Evolutionary conservation across 2,888 invertebrate genomes (phyloP).

Genomic region (Folsomia manolachei): DNA sequence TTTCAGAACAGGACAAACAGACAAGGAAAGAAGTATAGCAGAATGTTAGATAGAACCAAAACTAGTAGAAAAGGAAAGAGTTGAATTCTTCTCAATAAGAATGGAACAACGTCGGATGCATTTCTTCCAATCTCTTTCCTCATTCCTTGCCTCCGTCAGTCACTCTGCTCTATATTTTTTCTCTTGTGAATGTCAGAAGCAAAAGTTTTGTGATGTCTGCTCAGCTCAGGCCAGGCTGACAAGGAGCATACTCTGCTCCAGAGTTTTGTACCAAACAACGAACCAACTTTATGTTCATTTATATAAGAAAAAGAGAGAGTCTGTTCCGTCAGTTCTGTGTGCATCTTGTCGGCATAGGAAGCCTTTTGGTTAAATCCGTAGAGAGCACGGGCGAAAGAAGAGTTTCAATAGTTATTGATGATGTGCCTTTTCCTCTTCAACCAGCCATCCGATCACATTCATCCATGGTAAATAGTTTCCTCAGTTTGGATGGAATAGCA

Average conservation of each 20-base stretch:
- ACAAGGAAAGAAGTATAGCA: neutral
- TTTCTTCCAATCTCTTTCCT: conserved; percentile 14
- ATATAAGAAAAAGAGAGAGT: conserved; percentile 14
- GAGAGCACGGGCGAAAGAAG: neutral
- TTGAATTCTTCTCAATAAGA: neutral
- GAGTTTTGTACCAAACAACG: conserved; percentile 15
- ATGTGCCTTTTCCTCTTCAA: conserved; percentile 7
- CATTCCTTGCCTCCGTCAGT: conserved; percentile 2
- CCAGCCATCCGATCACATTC: neutral
- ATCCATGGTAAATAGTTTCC: too few relatives aligned
- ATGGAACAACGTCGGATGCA: conserved; percentile 10
- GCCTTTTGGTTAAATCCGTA: neutral
- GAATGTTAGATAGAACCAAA: neutral
- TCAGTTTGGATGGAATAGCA: too few relatives aligned
- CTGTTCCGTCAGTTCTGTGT: conserved; percentile 14
- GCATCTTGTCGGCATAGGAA: neutral
- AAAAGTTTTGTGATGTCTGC: conserved; percentile 16
- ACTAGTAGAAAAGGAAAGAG: neutral
- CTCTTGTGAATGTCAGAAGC: conserved; percentile 13
- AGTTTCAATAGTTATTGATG: conserved; percentile 9
- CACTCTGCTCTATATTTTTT: conserved; percentile 16
- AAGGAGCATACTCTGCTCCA: conserved; percentile 10
- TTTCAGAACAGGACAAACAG: too few relatives aligned
- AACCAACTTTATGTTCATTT: conserved; percentile 17
- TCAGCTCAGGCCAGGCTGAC: too few relatives aligned